phyloP scores from a whole-genome alignment of 2,888 invertebrate genomes.

The Ecdyonurus torrentis region DNA sequence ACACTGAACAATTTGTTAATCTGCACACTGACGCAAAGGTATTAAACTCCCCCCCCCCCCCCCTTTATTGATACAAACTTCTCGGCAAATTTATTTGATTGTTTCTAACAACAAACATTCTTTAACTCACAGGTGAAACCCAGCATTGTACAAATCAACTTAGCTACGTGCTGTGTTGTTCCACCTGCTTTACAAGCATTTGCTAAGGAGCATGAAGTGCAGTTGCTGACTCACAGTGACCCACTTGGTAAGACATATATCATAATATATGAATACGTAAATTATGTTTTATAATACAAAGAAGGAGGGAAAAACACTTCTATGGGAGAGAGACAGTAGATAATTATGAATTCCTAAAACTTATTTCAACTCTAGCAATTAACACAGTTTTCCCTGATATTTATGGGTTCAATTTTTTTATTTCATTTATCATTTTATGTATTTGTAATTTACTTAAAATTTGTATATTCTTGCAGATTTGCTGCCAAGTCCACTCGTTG shows the following conservation, averaged over 20 bases:
- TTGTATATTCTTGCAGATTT: too few species aligned
- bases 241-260: constrained; percentile 59
- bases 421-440: too few species aligned
- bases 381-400: too few species aligned
- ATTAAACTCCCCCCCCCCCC: constrained; percentile 15
- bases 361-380: too few species aligned
- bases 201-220: constrained; percentile 80
- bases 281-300: too few species aligned
- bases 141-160: constrained; percentile 79
- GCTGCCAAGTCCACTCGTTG: neutral
- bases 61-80: too few species aligned
- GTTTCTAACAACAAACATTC: neutral
- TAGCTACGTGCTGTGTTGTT: constrained; percentile 85
- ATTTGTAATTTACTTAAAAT: too few species aligned
- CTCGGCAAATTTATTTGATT: neutral
- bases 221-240: constrained; percentile 89
- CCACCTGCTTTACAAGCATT: constrained; percentile 79
- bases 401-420: too few species aligned
- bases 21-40: constrained; percentile 58
- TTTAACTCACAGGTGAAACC: constrained; percentile 45
- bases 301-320: too few species aligned
- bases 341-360: too few species aligned
- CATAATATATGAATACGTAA: too few species aligned
- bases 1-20: constrained; percentile 56
- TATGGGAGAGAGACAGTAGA: too few species aligned